A percentile compares a stretch with the other conserved stretches of the same genome.
These are phyloP conservation scores for Phaethornis superciliosus DNA, from an alignment of 2,113 vertebrate genomes.

Conservation along the genomic window DNA sequence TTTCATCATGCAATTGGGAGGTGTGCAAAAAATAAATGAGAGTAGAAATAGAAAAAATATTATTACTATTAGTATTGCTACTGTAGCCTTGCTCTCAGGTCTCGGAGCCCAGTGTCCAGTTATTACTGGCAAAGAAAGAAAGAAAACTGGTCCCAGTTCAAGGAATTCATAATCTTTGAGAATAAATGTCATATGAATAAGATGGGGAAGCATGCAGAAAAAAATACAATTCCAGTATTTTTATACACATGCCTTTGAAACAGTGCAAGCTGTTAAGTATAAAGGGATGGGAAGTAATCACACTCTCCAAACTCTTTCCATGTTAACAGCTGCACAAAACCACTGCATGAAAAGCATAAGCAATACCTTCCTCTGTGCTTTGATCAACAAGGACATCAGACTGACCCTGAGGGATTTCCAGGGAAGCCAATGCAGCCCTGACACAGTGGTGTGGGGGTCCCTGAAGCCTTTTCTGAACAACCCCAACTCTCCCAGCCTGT, in stretches of 20 bases:
- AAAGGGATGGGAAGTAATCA: neutral
- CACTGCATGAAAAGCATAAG: neutral
- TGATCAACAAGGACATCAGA: neutral
- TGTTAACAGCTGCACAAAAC: neutral
- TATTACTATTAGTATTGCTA: neutral
- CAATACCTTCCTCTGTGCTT: neutral
- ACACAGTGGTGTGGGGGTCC: neutral
- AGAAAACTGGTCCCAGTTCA: neutral
- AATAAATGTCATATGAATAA: neutral
- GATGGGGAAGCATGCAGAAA: neutral
- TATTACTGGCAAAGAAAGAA: neutral
- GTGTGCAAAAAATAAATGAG: neutral
- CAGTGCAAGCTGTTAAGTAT: neutral
- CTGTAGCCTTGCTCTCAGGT: slow-evolving; percentile 14
- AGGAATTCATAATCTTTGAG: neutral
- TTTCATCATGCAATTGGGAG: neutral
- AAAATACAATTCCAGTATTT: neutral
- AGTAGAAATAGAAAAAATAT: neutral
- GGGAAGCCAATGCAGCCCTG: neutral
- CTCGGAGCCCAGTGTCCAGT: neutral
- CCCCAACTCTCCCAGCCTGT: neutral
- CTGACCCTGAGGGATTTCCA: neutral
- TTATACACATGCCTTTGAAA: neutral
- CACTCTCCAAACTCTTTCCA: neutral
- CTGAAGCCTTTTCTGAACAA: neutral